Conservation (phyloP, 2,113 vertebrate genomes). For the Ictalurus furcatus region DNA sequence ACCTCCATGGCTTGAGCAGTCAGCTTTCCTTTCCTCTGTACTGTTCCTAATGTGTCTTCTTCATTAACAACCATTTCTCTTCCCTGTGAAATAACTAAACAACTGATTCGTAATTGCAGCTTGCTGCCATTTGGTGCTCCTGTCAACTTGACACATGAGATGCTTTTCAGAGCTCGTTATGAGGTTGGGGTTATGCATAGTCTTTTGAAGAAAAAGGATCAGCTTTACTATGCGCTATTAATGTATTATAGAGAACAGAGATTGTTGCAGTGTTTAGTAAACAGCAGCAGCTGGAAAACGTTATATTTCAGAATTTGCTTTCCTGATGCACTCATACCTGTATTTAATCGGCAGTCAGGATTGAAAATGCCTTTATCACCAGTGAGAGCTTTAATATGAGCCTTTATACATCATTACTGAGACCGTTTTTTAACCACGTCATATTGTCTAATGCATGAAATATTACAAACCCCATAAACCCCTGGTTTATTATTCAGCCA, state of each 20-base stretch:
- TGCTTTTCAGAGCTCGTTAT: constrained; percentile 8
- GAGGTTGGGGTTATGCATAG: constrained; percentile 1
- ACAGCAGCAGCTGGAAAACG: not conserved
- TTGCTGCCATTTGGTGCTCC: constrained; percentile 18
- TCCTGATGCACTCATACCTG: not conserved
- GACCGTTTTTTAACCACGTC: not conserved
- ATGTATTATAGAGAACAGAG: not conserved
- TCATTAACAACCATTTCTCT: constrained; percentile 37
- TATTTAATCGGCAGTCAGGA: not conserved
- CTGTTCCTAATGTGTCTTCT: constrained; percentile 43
- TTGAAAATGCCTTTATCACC: not conserved
- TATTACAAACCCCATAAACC: not conserved
- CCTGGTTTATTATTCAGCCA: not conserved
- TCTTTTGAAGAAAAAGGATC: not conserved
- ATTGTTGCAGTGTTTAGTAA: not conserved
- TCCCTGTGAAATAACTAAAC: constrained; percentile 49
- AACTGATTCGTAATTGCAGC: constrained; percentile 33
- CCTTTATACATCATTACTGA: not conserved
- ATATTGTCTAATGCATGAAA: not conserved
- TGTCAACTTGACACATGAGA: constrained; percentile 7
- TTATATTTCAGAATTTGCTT: not conserved
- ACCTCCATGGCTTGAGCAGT: constrained; percentile 33
- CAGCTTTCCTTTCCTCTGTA: constrained; percentile 31
- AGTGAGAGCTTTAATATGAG: not conserved
- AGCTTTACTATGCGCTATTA: not conserved